Base-by-base conservation (phyloP, 2,113 vertebrate genomes). In the Brachypteracias leptosomus region DNA sequence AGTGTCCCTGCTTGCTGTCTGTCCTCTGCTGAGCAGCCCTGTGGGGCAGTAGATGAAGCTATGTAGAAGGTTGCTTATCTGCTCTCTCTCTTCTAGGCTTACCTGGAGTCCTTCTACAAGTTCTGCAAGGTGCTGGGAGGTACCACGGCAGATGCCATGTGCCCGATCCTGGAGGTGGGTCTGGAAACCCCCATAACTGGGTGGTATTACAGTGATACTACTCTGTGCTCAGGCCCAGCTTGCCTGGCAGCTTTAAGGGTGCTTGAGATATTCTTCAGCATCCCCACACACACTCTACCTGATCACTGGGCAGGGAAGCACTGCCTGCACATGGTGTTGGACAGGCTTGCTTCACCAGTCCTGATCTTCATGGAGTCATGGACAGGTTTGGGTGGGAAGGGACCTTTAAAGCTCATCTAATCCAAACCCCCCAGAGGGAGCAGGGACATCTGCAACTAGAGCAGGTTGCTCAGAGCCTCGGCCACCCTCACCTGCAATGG, bases 101-200 rank as follows among this genome's bases (percentile, higher is more conserved):
- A 99, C 89, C 97, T 99, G 52, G 99, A 99, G 94, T 99, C 99
- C 71, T 99, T 99, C 97, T 99, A 99, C 96, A 99, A 99, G 92
- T 99, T 99, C 98, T 99, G 99, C 96, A 98, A 98, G 65, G 97
- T 98, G 3, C 96, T 99, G n/a, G 99, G 99, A 40, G 99, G 99
- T 89, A 99, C 99, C 67, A 99, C 99, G 0, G 99, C 99, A 3
- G 99, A 99, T 54, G 99, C 99, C 85, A 99, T 99, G 99, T 99
- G 99, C 97, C 99, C 99, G 1, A 99, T 99, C 89, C 96, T 99
- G 88, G 99, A 99, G 98, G 99, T 99, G 93, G 97, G 98, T 87
- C 54, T 96, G 72, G 67, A 68, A 71, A 18, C 24, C 51, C 42
- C 31, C 0, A 0, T 8, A 78, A 28, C 46, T 92, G 68, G 24